These are phyloP conservation scores for Bombyx huttoni DNA, from an alignment of 2,888 invertebrate species.

Conservation along the genomic window DNA sequence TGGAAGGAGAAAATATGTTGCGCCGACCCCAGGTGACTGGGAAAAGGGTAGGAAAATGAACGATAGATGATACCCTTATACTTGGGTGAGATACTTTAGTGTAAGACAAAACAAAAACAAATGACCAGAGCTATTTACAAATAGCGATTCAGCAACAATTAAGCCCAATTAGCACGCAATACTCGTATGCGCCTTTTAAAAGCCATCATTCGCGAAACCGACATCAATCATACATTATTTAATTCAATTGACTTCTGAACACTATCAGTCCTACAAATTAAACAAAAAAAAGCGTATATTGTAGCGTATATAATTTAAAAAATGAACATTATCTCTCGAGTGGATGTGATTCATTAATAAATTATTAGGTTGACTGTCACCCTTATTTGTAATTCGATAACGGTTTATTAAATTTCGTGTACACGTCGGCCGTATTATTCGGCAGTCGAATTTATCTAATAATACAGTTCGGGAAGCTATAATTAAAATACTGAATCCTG, in stretches of 20 bases:
- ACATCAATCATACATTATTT: not conserved
- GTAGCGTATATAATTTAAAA: not conserved
- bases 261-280: not conserved
- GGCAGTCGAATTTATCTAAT: constrained; percentile 39
- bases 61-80: no score
- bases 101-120: no score
- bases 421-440: constrained; percentile 29
- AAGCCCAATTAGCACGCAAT: no score
- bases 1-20: no score
- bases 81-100: no score
- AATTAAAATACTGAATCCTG: constrained; percentile 49
- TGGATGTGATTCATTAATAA: constrained; percentile 42
- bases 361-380: constrained; percentile 40
- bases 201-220: not conserved
- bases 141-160: no score
- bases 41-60: no score
- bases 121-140: no score
- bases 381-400: constrained; percentile 50
- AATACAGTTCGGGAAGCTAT: constrained; percentile 37
- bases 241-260: not conserved
- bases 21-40: no score
- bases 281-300: not conserved
- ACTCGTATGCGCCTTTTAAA: no score
- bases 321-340: constrained; percentile 22
- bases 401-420: constrained; percentile 56